These are phyloP conservation scores for Rostratula benghalensis DNA, from an alignment of 2,113 vertebrate genomes.

Conservation along the genomic window DNA sequence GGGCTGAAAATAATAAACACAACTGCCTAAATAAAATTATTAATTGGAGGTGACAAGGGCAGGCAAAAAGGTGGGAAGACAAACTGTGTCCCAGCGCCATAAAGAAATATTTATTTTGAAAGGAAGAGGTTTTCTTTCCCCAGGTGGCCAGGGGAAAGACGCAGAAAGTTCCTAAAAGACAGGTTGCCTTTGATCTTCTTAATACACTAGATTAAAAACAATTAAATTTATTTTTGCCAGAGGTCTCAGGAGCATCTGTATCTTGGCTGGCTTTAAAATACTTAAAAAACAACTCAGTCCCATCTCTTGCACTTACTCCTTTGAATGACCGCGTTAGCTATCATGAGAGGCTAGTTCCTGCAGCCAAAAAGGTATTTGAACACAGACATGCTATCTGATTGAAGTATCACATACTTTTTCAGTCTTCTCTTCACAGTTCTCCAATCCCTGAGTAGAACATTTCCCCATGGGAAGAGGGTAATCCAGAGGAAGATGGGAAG, in stretches of 20 bases:
- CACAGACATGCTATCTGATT: neutral
- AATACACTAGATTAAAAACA: constrained; percentile 7
- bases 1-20: neutral
- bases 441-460: neutral
- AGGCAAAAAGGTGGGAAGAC: neutral
- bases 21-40: neutral
- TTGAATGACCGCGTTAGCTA: neutral
- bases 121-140: neutral
- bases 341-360: neutral
- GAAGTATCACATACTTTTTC: neutral
- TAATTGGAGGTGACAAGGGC: neutral
- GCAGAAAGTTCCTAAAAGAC: neutral
- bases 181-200: constrained; percentile 11
- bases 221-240: constrained; percentile 18
- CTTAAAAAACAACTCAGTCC: constrained; percentile 11
- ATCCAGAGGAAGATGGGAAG: neutral
- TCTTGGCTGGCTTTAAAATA: constrained; percentile 27
- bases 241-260: constrained; percentile 7
- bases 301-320: constrained; percentile 20
- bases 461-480: neutral
- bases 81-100: neutral
- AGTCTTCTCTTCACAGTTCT: neutral
- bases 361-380: constrained; percentile 40
- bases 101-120: neutral
- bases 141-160: neutral